These are phyloP conservation scores for Meda fulgida DNA, from an alignment of 2,797 vertebrate genomes.

Conservation along the genomic window DNA sequence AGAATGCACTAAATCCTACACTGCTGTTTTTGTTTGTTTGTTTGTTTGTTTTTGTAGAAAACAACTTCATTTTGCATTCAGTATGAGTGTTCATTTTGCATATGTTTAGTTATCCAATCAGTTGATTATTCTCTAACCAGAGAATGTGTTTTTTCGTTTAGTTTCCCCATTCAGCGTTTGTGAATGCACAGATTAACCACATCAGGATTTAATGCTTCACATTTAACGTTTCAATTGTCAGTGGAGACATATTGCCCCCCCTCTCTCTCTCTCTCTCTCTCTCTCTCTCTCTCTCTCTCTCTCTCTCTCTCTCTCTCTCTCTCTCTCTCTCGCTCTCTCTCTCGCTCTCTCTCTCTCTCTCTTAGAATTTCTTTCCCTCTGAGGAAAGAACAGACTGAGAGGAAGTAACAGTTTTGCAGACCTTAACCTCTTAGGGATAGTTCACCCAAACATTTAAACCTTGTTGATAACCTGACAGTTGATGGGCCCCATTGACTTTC, in stretches of 20 bases:
- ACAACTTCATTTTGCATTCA: not conserved
- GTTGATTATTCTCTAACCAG: not conserved
- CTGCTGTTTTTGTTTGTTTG: too few relatives aligned
- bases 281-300: not conserved
- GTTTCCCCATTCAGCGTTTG: slow-evolving; percentile 4
- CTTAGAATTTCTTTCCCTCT: too few relatives aligned
- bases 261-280: not conserved
- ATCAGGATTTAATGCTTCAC: slow-evolving; percentile 17
- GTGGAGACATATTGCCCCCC: not conserved
- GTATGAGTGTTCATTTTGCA: not conserved
- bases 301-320: not conserved
- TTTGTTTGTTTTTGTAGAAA: not conserved
- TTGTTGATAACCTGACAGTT: not conserved
- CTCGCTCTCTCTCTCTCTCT: not conserved
- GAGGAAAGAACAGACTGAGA: too few relatives aligned
- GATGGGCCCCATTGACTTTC: too few relatives aligned
- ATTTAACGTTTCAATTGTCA: slow-evolving; percentile 39
- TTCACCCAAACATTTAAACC: too few relatives aligned
- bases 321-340: not conserved
- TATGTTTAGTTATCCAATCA: not conserved
- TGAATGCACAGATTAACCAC: slow-evolving; percentile 16
- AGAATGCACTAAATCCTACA: not conserved
- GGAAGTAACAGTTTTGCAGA: too few relatives aligned
- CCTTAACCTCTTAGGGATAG: too few relatives aligned
- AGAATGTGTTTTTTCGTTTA: not conserved